Evolutionary conservation across 2,888 invertebrate genomes (phyloP).

Genomic region (Xylota sylvarum): DNA sequence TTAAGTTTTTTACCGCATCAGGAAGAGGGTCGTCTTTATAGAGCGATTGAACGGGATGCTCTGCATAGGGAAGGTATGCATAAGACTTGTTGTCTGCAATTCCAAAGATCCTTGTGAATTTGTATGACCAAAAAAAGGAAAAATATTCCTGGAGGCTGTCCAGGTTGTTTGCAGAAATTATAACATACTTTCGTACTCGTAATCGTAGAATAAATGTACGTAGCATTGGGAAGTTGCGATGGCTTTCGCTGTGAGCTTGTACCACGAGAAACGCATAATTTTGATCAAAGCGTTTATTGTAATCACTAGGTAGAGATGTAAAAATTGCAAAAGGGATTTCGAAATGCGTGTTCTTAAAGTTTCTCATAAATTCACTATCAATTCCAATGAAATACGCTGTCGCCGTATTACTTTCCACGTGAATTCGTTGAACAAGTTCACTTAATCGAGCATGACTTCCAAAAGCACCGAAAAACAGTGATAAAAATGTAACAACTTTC

Average conservation of each 20-base stretch:
- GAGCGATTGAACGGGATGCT: conserved; percentile 3
- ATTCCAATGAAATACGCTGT: conserved; percentile 35
- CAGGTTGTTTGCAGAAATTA: background rate
- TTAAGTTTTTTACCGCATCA: conserved; percentile 26
- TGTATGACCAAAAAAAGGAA: conserved; percentile 13
- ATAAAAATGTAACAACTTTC: background rate
- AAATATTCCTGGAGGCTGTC: background rate
- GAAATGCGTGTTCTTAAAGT: conserved; percentile 1
- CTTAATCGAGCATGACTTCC: background rate
- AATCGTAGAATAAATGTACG: conserved; percentile 1
- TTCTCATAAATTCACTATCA: background rate
- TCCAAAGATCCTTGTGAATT: conserved; percentile 48
- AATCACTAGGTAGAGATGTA: background rate
- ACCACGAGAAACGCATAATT: conserved; percentile 7
- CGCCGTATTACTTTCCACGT: background rate
- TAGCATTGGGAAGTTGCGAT: background rate
- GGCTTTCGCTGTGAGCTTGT: background rate
- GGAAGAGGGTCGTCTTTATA: background rate
- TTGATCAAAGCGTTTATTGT: background rate
- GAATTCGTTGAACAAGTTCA: conserved; percentile 21
- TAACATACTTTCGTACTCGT: conserved; percentile 28
- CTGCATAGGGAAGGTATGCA: background rate
- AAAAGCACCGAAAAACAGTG: background rate
- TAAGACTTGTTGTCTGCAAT: background rate
- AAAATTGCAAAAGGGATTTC: conserved; percentile 23